These are phyloP conservation scores for Molanna angustata DNA, from an alignment of 2,888 invertebrate genomes.

Conservation along the genomic window DNA sequence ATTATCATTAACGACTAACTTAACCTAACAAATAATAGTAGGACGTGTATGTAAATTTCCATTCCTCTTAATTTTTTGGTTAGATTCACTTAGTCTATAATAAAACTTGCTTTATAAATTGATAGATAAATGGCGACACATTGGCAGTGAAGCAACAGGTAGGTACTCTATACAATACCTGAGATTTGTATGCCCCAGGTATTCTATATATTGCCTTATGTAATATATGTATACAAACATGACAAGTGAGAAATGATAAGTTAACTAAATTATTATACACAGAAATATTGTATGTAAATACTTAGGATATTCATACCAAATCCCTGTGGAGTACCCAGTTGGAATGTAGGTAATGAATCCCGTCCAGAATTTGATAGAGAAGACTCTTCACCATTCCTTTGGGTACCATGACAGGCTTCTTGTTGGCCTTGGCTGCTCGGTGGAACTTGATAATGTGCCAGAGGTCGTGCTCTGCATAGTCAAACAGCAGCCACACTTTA, in stretches of 20 bases:
- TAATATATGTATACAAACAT: neutral
- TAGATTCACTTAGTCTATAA: too few species aligned
- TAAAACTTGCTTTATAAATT: too few species aligned
- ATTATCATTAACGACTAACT: too few species aligned
- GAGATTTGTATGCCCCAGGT: too few species aligned
- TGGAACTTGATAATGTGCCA: constrained; percentile 99
- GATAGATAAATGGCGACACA: too few species aligned
- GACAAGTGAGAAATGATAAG: too few species aligned
- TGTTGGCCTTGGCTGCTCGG: constrained; percentile 94
- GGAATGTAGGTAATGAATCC: constrained; percentile 97
- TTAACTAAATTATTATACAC: neutral
- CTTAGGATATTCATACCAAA: constrained; percentile 58
- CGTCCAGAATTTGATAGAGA: constrained; percentile 96
- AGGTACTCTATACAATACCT: too few species aligned
- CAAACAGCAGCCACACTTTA: constrained; percentile 96
- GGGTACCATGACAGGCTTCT: constrained; percentile 93
- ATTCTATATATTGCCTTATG: too few species aligned
- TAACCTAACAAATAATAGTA: too few species aligned
- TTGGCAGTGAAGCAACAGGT: too few species aligned
- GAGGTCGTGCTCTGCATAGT: constrained; percentile 98
- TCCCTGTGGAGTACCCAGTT: constrained; percentile 99
- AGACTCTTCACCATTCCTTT: constrained; percentile 98
- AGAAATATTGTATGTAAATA: neutral
- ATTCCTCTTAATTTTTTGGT: too few species aligned
- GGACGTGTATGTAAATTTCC: too few species aligned